phyloP scores from a whole-genome alignment of 2,113 vertebrate species.

The Chitala chitala region DNA sequence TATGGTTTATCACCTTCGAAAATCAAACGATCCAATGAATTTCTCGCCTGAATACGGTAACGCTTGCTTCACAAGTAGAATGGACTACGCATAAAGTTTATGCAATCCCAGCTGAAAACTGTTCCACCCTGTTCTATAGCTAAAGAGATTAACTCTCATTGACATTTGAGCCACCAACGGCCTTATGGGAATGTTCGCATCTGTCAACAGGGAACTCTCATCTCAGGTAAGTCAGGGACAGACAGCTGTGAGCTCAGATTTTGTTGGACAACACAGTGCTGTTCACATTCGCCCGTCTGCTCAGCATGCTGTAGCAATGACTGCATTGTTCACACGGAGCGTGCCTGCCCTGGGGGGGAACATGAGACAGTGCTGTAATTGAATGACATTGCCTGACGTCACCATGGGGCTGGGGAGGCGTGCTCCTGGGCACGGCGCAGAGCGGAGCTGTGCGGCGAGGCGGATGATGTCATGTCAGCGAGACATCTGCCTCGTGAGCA shows the following conservation, averaged over 20 bases:
- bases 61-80: no score
- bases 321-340: not conserved
- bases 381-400: not conserved
- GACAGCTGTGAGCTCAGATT: not conserved
- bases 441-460: no score
- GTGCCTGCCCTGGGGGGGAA: not conserved
- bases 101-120: no score
- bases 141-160: no score
- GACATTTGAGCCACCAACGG: no score
- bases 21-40: no score
- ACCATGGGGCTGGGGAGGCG: not conserved
- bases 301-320: not conserved
- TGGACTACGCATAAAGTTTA: not conserved
- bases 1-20: no score
- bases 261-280: not conserved
- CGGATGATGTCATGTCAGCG: not conserved
- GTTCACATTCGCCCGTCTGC: conserved; percentile 2
- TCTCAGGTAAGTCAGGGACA: not conserved
- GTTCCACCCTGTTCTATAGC: no score
- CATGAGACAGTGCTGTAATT: not conserved
- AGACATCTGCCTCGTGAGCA: not conserved
- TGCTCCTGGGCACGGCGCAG: not conserved
- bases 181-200: no score
- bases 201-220: not conserved
- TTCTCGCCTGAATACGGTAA: no score